phyloP scores from a whole-genome alignment of 2,888 invertebrate species.

The Scaptomyza parva region DNA sequence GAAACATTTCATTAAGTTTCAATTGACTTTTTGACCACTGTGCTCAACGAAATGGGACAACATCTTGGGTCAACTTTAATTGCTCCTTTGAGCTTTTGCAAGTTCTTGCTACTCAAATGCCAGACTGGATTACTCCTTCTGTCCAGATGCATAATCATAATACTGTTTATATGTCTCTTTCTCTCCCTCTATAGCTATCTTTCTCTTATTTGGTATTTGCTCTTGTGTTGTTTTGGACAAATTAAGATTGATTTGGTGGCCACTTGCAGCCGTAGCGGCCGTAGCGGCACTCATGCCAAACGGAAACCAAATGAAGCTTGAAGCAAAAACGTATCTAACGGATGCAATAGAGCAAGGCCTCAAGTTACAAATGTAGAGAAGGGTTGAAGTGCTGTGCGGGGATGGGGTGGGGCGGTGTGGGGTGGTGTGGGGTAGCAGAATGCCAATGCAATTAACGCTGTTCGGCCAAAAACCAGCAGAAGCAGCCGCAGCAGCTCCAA shows the following conservation, averaged over 20 bases:
- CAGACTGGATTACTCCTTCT: slow-evolving; percentile 50
- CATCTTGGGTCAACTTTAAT: slow-evolving; percentile 76
- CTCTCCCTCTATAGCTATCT: not conserved
- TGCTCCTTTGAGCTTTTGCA: slow-evolving; percentile 52
- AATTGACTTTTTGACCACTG: slow-evolving; percentile 29
- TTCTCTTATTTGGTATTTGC: not conserved
- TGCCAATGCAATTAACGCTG: slow-evolving; percentile 70
- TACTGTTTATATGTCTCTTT: slow-evolving; percentile 21
- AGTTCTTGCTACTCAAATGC: slow-evolving; percentile 52
- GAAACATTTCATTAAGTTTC: no score
- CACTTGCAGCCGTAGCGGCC: slow-evolving; percentile 4
- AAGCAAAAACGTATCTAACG: slow-evolving; percentile 53
- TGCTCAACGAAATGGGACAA: slow-evolving; percentile 32
- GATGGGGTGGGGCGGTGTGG: slow-evolving; percentile 2
- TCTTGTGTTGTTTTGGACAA: slow-evolving; percentile 9
- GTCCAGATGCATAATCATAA: slow-evolving; percentile 48
- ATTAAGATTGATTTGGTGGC: slow-evolving; percentile 51
- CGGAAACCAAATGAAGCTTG: slow-evolving; percentile 27
- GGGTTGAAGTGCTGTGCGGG: not conserved
- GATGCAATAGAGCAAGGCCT: slow-evolving; percentile 36
- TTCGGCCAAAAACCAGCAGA: slow-evolving; percentile 39
- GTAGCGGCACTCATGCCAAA: slow-evolving; percentile 5
- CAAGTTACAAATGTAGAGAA: not conserved
- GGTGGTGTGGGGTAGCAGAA: no score
- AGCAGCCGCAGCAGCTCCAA: slow-evolving; percentile 28